A percentile compares a stretch with the other conserved stretches of the same genome.
phyloP scores from a whole-genome alignment of 2,113 vertebrate genomes.

The Spheniscus mendiculus region DNA sequence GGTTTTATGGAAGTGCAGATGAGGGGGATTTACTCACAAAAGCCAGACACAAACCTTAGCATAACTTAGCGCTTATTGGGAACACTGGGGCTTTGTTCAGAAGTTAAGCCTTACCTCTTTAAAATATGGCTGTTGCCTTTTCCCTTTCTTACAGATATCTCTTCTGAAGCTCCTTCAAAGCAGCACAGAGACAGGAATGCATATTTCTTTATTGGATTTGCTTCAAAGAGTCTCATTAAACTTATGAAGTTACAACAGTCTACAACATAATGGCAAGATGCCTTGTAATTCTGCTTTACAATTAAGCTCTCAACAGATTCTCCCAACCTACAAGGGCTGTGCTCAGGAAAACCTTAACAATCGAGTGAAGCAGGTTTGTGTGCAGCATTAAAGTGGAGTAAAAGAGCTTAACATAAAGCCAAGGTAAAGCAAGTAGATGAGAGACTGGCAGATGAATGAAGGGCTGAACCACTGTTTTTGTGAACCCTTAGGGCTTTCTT shows the following conservation, averaged over 20 bases:
- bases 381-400: not conserved
- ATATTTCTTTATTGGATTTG: not conserved
- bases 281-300: not conserved
- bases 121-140: not conserved
- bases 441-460: not conserved
- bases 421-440: not conserved
- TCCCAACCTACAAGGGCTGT: not conserved
- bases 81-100: not conserved
- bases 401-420: not conserved
- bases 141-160: not conserved
- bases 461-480: not conserved
- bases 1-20: not conserved
- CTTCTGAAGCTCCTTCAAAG: not conserved
- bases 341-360: not conserved
- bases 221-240: not conserved
- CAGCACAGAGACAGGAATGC: not conserved
- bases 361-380: not conserved
- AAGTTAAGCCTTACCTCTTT: not conserved
- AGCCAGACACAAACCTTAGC: not conserved
- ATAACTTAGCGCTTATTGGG: not conserved
- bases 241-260: not conserved
- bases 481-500: not conserved
- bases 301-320: constrained; percentile 5
- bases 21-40: not conserved
- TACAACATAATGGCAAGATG: not conserved